Evolutionary conservation across 2,797 vertebrate species (phyloP), one percentile per base, ranked within the genome.

Genomic region (Iguana delicatissima): DNA sequence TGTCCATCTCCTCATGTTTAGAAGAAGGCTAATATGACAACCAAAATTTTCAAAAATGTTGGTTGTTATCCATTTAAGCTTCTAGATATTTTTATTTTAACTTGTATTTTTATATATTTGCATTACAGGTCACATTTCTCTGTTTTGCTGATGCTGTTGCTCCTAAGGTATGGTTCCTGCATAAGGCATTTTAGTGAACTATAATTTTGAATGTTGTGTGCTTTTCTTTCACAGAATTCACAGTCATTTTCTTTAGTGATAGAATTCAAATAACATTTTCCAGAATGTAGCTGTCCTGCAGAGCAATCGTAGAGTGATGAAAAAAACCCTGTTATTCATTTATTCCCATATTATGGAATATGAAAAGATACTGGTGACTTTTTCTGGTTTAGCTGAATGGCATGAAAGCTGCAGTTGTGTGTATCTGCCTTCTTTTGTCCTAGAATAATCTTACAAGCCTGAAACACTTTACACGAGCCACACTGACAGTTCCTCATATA

Each of bases 51-150:
- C 1, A 22, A 62, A 69, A 29, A 32, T 13, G 32, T 32, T 69
- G 29, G 29, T 13, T 52, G 50, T 29, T 38, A 35, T 29, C 0
- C 4, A 38, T 4, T 80, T 42, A 85, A 80, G 29, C 26, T 57
- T 85, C 42, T 9, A 26, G 32, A n/a, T 72, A 59, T 22, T 80
- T 72, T 5, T 57, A 55, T 46, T 35, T 7, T 35, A 32, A 84
- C 7, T 32, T 69, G 67, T 69, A 69, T 69, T 12, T 46, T 64
- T 35, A 24, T 95, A 18, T 76, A 6, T 95, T 95, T 97, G 42
- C 95, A 87, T 96, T 96, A 57, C 92, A 98, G 98, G 91, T 98
- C 82, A 97, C 96, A 13, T 98, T 98, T 96, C 90, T 98, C 95
- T 94, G 94, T 88, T 97, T 98, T 96, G 95, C 94, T 20, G 96